Evolutionary conservation across 2,797 vertebrate genomes (phyloP).

Genomic region (Fistularia tabacaria): DNA sequence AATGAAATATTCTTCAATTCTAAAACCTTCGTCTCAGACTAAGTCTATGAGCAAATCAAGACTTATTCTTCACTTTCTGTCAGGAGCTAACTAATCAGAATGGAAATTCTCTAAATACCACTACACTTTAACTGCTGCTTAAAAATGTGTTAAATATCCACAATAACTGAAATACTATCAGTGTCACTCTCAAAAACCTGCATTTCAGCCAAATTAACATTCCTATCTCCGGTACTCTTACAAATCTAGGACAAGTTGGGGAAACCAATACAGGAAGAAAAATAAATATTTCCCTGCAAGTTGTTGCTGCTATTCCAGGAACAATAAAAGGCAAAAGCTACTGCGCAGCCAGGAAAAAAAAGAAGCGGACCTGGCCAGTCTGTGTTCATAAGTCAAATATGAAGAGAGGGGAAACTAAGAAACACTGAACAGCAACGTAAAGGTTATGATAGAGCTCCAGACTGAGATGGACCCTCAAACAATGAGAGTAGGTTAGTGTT

Average conservation of each 20-base stretch:
- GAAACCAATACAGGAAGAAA: slow-evolving; percentile 12
- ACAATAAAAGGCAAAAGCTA: slow-evolving; percentile 29
- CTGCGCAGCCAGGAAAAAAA: slow-evolving; percentile 25
- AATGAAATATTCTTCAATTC: too few relatives aligned
- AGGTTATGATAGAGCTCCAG: slow-evolving; percentile 30
- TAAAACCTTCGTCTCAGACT: too few relatives aligned
- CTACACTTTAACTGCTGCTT: too few relatives aligned
- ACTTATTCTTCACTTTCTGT: too few relatives aligned
- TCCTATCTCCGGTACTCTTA: slow-evolving; percentile 3
- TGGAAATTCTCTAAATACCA: too few relatives aligned
- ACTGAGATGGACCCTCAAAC: slow-evolving; percentile 37
- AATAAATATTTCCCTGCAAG: slow-evolving; percentile 16
- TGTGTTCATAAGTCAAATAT: slow-evolving; percentile 20
- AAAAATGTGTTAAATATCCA: too few relatives aligned
- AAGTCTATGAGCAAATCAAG: too few relatives aligned
- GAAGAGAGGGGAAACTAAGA: not conserved
- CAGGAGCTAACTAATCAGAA: too few relatives aligned
- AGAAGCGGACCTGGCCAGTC: slow-evolving; percentile 34
- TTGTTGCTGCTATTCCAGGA: slow-evolving; percentile 20
- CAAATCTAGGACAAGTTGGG: slow-evolving; percentile 12
- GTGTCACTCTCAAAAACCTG: too few relatives aligned
- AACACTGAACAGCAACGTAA: slow-evolving; percentile 17
- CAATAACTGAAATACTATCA: too few relatives aligned
- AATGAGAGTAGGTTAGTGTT: slow-evolving; percentile 49
- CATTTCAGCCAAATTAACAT: not conserved